Evolutionary conservation across 2,888 invertebrate genomes (phyloP).

Genomic region (Eupithecia exiguata): DNA sequence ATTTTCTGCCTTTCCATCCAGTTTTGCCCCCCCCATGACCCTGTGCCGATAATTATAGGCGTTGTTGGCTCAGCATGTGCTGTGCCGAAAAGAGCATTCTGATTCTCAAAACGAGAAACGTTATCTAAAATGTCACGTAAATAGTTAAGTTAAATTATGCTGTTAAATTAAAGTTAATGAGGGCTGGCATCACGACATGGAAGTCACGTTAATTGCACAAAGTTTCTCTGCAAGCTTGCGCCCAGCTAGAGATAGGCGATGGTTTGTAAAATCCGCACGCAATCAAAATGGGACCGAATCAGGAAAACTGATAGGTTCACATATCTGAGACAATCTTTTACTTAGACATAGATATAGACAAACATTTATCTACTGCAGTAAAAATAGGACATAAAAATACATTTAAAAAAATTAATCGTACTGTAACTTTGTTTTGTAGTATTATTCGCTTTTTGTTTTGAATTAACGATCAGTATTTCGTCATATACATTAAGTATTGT

Average conservation of each 20-base stretch:
- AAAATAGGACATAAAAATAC: no score
- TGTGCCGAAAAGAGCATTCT: neutral
- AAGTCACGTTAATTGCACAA: constrained; percentile 13
- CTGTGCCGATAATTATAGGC: neutral
- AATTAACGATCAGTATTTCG: no score
- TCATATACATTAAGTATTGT: no score
- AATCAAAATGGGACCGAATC: neutral
- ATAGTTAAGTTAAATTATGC: constrained; percentile 5
- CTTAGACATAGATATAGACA: no score
- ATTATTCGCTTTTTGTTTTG: no score
- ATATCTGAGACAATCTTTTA: neutral
- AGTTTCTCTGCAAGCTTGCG: constrained; percentile 7
- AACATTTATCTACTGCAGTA: no score
- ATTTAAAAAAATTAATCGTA: no score
- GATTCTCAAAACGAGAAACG: constrained; percentile 1
- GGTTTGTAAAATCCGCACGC: neutral
- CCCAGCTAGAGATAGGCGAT: neutral
- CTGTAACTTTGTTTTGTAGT: no score
- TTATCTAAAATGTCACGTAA: neutral
- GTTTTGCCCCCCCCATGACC: no score
- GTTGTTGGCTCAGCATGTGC: neutral
- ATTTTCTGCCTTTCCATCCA: no score
- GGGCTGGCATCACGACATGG: constrained; percentile 3
- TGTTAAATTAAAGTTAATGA: constrained; percentile 12
- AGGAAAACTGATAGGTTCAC: neutral